A percentile compares a stretch with the other conserved stretches of the same genome.
Evolutionary conservation across 2,797 vertebrate species (phyloP).

Genomic region (Pseudochromis fuscus): DNA sequence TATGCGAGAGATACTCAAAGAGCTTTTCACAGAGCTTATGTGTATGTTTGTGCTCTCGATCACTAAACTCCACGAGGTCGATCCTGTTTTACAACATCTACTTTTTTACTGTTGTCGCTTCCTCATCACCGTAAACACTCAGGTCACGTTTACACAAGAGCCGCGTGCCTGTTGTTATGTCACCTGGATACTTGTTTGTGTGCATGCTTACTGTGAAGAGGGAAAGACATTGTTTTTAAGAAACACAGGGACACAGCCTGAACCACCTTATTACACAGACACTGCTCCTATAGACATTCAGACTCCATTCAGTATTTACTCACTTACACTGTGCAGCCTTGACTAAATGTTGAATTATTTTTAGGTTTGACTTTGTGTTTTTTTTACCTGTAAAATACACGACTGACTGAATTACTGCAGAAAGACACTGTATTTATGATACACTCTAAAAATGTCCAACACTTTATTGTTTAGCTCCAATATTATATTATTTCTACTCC

Average conservation of each 20-base stretch:
- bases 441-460: too few relatives aligned
- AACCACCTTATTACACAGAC: background rate
- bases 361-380: background rate
- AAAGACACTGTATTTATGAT: too few relatives aligned
- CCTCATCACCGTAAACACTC: background rate
- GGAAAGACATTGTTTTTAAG: background rate
- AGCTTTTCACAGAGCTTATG: too few relatives aligned
- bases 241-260: conserved; percentile 12
- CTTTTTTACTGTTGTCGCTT: conserved; percentile 7
- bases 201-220: background rate
- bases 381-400: background rate
- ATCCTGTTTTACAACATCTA: conserved; percentile 4
- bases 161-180: conserved; percentile 21
- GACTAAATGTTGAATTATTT: background rate
- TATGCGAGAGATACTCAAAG: conserved; percentile 12
- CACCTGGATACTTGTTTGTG: conserved; percentile 21
- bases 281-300: background rate
- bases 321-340: background rate
- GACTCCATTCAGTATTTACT: background rate
- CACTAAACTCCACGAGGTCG: background rate
- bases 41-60: conserved; percentile 1
- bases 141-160: conserved; percentile 24
- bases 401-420: too few relatives aligned
- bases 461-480: too few relatives aligned
- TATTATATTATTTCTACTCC: too few relatives aligned